Evolutionary conservation across 2,888 invertebrate genomes (phyloP).

Genomic region (Drosophila nr. perissopoda): DNA sequence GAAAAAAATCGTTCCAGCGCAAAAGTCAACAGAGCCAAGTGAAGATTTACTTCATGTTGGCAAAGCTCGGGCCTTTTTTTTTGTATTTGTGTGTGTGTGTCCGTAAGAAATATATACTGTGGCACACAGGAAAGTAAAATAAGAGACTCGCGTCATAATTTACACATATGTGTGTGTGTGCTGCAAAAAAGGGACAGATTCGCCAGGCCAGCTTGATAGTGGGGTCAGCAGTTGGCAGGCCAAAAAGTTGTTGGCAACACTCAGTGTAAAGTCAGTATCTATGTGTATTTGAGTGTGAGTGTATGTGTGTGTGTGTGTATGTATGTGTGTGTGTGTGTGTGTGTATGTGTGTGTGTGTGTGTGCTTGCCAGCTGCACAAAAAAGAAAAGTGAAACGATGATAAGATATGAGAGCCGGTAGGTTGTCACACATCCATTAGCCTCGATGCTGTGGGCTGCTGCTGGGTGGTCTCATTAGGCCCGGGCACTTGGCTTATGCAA

Average conservation of each 20-base stretch:
- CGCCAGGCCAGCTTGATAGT: slow-evolving; percentile 8
- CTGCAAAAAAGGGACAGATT: slow-evolving; percentile 11
- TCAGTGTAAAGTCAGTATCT: neutral
- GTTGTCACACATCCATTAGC: slow-evolving; percentile 51
- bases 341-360: neutral
- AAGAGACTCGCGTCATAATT: slow-evolving; percentile 68
- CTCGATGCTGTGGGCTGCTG: slow-evolving; percentile 12
- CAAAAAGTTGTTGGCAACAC: slow-evolving; percentile 43
- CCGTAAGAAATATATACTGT: slow-evolving; percentile 55
- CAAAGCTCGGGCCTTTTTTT: slow-evolving; percentile 52
- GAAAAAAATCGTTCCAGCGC: slow-evolving; percentile 34
- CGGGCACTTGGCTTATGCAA: slow-evolving; percentile 56
- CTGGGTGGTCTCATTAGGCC: slow-evolving; percentile 46
- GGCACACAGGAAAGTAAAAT: slow-evolving; percentile 59
- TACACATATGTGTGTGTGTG: slow-evolving; percentile 53
- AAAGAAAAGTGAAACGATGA: slow-evolving; percentile 61
- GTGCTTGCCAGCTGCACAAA: neutral
- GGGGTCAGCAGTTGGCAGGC: slow-evolving; percentile 59
- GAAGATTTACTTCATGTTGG: slow-evolving; percentile 70
- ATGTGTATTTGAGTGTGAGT: neutral
- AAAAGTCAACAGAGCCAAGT: slow-evolving; percentile 63
- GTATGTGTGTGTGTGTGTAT: neutral
- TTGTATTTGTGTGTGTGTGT: slow-evolving; percentile 20
- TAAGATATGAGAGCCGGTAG: slow-evolving; percentile 43
- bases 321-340: too few species aligned